Percentiles rank a stretch among this genome's conserved stretches.
Conservation (phyloP, 2,888 invertebrate genomes). For the Colletes collaris region DNA sequence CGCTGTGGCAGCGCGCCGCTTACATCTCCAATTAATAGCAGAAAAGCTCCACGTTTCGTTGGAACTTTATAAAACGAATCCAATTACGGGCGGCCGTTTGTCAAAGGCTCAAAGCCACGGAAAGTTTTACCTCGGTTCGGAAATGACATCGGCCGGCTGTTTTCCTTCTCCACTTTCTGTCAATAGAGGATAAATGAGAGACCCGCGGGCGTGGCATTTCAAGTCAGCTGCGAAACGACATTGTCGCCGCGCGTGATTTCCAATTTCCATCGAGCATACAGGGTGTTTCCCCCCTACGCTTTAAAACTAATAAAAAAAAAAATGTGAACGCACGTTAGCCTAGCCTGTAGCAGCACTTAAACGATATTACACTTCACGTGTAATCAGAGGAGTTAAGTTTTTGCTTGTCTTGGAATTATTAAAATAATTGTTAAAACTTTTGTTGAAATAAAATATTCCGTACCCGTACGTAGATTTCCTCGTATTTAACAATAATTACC, state of each 20-base stretch:
- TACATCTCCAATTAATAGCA: constrained; percentile 75
- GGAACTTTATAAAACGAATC: constrained; percentile 76
- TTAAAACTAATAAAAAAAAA: too few relatives aligned
- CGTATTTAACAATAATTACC: too few relatives aligned
- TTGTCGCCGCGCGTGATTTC: not conserved
- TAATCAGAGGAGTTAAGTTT: too few relatives aligned
- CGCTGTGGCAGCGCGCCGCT: constrained; percentile 65
- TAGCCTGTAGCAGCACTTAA: too few relatives aligned
- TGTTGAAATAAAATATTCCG: too few relatives aligned
- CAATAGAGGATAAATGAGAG: constrained; percentile 53
- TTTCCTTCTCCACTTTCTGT: constrained; percentile 50
- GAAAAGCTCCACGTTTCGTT: constrained; percentile 70
- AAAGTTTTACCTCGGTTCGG: constrained; percentile 60
- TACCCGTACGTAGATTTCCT: too few relatives aligned
- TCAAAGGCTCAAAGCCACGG: constrained; percentile 71
- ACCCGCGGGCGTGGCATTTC: constrained; percentile 18
- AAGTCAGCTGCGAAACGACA: constrained; percentile 27
- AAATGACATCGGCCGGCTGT: constrained; percentile 61
- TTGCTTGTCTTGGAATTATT: too few relatives aligned
- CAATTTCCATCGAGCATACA: too few relatives aligned
- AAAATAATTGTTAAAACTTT: too few relatives aligned
- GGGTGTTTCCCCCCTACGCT: too few relatives aligned
- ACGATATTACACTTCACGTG: too few relatives aligned
- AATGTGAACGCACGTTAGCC: too few relatives aligned
- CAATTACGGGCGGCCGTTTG: constrained; percentile 73